Evolutionary conservation across 2,888 invertebrate species (phyloP).

Genomic region (Tachina grossa): DNA sequence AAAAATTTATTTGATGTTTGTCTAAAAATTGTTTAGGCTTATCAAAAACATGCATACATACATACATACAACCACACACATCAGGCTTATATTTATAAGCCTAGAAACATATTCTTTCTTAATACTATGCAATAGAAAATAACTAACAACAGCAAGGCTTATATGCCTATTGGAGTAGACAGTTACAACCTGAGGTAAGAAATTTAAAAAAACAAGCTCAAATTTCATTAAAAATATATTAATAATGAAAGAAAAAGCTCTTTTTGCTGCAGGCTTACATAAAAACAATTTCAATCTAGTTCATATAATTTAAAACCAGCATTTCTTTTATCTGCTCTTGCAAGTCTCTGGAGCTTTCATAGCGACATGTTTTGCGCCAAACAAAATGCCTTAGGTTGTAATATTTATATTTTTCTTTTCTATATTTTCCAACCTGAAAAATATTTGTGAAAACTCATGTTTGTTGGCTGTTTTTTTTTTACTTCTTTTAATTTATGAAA

Average conservation of each 20-base stretch:
- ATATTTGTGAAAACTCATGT: conserved; percentile 9
- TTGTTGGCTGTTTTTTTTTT: not conserved
- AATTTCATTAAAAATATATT: conserved; percentile 24
- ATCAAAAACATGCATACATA: not conserved
- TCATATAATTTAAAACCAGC: conserved; percentile 20
- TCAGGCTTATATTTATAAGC: not conserved
- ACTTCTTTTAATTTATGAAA: conserved; percentile 16
- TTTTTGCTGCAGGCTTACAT: not conserved
- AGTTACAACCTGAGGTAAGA: conserved; percentile 22
- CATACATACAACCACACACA: not conserved
- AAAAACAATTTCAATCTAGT: conserved; percentile 21
- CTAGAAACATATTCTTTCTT: not conserved
- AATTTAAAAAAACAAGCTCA: not conserved
- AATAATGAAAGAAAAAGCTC: conserved; percentile 7
- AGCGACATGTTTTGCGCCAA: conserved; percentile 42
- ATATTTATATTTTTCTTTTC: conserved; percentile 30
- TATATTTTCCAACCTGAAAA: not conserved
- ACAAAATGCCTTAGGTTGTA: conserved; percentile 16
- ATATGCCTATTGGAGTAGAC: conserved; percentile 41
- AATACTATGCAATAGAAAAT: not conserved
- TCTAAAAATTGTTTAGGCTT: not conserved
- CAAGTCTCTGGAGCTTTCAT: conserved; percentile 42
- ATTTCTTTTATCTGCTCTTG: not conserved
- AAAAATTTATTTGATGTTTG: conserved; percentile 15
- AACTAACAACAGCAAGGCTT: not conserved